A percentile compares a stretch with the other conserved stretches of the same genome.
phyloP scores from a whole-genome alignment of 2,113 vertebrate species.

The Rhegmatorhina hoffmannsi region DNA sequence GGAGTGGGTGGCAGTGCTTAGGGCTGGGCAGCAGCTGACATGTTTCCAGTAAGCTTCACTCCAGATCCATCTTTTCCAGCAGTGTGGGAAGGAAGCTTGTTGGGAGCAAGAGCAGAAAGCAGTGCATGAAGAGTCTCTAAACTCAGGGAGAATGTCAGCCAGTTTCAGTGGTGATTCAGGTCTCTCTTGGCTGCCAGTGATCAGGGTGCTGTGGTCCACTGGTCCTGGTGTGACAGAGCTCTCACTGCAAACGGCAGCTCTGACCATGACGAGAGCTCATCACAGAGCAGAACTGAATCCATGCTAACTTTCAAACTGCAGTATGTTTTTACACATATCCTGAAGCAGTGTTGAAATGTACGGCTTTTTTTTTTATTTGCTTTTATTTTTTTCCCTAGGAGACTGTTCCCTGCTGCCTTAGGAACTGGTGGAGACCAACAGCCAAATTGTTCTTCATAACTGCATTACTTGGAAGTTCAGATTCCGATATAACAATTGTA shows the following conservation, averaged over 20 bases:
- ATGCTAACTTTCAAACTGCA: not conserved
- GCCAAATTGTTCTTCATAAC: not conserved
- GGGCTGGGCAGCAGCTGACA: not conserved
- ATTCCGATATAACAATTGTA: not conserved
- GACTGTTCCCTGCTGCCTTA: not conserved
- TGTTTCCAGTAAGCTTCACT: not conserved
- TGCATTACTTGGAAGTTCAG: not conserved
- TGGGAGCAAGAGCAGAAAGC: not conserved
- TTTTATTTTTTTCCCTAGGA: not conserved
- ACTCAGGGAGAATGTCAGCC: rapidly evolving
- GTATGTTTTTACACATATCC: not conserved
- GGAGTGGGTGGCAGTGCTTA: not conserved
- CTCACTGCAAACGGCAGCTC: not conserved
- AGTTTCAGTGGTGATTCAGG: not conserved
- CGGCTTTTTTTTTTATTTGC: not conserved
- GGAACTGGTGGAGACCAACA: not conserved
- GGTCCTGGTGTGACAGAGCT: rapidly evolving
- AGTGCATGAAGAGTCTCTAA: rapidly evolving
- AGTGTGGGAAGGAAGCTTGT: rapidly evolving
- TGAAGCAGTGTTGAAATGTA: not conserved
- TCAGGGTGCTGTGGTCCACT: not conserved
- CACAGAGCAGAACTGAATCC: not conserved
- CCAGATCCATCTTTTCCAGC: not conserved
- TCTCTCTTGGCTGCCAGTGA: rapidly evolving
- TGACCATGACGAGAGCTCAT: not conserved